Conservation (phyloP, 1,140 invertebrate genomes). For the Diplogasteroides magnus region DNA sequence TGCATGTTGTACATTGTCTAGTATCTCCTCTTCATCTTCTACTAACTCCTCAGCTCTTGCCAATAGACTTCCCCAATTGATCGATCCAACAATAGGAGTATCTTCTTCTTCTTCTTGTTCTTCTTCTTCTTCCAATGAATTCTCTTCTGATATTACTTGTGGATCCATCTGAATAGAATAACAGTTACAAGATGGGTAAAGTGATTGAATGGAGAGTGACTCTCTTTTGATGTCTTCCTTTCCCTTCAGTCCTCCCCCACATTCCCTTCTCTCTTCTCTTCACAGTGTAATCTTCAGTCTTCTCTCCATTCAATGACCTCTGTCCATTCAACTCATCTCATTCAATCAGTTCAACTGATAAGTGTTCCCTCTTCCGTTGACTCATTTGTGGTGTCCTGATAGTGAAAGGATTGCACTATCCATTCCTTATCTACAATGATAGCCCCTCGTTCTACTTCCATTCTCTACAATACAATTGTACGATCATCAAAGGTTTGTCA, state of each 20-base stretch:
- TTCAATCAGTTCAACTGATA: no score
- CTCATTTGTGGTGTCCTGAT: no score
- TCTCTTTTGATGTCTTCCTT: no score
- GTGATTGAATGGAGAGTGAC: slow-evolving; percentile 1
- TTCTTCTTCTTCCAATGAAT: not conserved
- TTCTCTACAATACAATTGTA: no score
- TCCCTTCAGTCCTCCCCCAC: not conserved
- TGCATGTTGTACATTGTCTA: not conserved
- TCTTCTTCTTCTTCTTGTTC: slow-evolving; percentile 15
- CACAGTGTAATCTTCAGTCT: not conserved
- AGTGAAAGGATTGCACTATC: no score
- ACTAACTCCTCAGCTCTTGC: not conserved
- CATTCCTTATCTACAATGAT: no score
- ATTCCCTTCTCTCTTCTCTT: not conserved
- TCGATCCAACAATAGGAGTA: not conserved
- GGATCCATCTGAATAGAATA: not conserved
- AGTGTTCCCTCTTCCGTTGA: no score
- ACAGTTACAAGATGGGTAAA: not conserved
- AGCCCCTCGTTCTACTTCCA: no score
- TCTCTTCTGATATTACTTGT: not conserved
- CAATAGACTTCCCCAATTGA: slow-evolving; percentile 12
- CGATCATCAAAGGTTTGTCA: no score
- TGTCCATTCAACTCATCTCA: no score
- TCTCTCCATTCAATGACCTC: no score
- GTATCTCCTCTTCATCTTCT: not conserved